Evolutionary conservation across 2,888 invertebrate genomes (phyloP).

Genomic region (Dusona sp.): DNA sequence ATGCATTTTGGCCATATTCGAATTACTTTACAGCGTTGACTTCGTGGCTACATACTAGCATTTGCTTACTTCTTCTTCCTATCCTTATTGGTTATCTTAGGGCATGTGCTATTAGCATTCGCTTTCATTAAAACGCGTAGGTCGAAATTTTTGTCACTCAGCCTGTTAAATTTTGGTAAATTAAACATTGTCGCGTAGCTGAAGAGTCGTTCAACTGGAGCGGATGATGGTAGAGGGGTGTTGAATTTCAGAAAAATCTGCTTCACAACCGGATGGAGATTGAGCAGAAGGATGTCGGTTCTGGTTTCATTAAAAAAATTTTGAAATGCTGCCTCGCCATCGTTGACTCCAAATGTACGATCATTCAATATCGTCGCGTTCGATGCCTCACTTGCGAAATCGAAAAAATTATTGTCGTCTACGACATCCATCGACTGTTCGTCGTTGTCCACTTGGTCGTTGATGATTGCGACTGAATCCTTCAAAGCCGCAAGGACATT

Average conservation of each 20-base stretch:
- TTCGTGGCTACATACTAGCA: not conserved
- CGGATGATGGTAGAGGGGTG: slow-evolving; percentile 1
- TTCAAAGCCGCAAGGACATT: too few species aligned
- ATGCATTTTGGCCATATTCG: too few species aligned
- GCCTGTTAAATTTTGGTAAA: not conserved
- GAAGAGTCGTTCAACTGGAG: not conserved
- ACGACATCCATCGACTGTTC: not conserved
- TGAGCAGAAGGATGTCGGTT: not conserved
- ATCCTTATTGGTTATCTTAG: too few species aligned
- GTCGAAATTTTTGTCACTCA: not conserved
- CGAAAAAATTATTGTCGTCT: not conserved
- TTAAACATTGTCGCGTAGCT: too few species aligned
- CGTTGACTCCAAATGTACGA: slow-evolving; percentile 7
- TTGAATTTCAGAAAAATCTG: not conserved
- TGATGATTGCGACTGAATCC: too few species aligned
- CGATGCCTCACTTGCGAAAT: not conserved
- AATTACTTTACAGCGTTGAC: not conserved
- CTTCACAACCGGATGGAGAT: not conserved
- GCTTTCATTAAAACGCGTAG: slow-evolving; percentile 2
- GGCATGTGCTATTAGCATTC: too few species aligned
- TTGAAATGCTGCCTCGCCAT: not conserved
- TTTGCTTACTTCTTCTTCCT: too few species aligned
- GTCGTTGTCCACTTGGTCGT: too few species aligned
- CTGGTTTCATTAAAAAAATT: not conserved
- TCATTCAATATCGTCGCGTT: not conserved